Evolutionary conservation across 2,888 invertebrate genomes (phyloP).

Genomic region (Charanyca ferruginea): DNA sequence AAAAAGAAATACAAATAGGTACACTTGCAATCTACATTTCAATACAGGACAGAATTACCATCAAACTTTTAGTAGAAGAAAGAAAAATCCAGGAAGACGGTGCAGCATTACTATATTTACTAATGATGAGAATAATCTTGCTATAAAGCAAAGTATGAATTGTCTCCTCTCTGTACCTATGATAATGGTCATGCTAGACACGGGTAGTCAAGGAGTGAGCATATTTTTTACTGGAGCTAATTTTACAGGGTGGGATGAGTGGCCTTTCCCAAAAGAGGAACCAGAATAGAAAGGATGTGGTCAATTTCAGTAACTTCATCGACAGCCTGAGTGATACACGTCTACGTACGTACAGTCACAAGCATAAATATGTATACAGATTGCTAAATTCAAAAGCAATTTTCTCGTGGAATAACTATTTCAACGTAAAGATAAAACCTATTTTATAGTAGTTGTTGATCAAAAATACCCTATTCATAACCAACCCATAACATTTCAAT

Average conservation of each 20-base stretch:
- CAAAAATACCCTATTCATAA: too few species aligned
- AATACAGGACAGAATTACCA: neutral
- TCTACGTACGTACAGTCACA: too few species aligned
- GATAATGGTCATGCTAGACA: constrained; percentile 1
- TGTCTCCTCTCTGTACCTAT: neutral
- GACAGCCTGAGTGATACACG: neutral
- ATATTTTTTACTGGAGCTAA: neutral
- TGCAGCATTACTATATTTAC: neutral
- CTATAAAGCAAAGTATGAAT: too few species aligned
- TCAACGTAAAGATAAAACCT: too few species aligned
- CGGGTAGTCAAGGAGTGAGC: neutral
- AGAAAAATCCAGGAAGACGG: neutral
- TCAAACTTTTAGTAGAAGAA: neutral
- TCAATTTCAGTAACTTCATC: neutral
- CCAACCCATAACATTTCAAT: too few species aligned
- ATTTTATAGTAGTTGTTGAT: too few species aligned
- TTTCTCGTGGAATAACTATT: too few species aligned
- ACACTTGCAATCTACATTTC: neutral
- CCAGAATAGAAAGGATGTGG: neutral
- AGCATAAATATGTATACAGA: too few species aligned
- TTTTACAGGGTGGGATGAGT: too few species aligned
- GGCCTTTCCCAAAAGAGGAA: neutral
- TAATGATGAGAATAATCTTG: constrained; percentile 1
- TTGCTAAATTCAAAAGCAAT: too few species aligned
- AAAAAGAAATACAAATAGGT: too few species aligned